Conservation (phyloP, 2,888 invertebrate species). For the Scaeva pyrastri region DNA sequence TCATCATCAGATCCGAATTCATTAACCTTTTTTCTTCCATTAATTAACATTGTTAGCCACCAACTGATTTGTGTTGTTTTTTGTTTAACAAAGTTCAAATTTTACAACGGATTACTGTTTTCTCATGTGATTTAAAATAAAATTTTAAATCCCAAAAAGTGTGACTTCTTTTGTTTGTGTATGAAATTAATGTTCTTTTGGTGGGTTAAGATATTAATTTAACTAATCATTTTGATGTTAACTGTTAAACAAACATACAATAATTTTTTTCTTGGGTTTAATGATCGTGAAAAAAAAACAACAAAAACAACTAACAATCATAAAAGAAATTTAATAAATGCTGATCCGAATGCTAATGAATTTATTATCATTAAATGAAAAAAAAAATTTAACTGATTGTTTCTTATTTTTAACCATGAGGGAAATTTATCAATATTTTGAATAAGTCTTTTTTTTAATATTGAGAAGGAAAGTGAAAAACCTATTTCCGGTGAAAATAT, state of each 20-base stretch:
- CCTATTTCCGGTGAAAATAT: constrained; percentile 7
- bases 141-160: constrained; percentile 20
- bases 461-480: not conserved
- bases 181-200: constrained; percentile 15
- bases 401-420: not conserved
- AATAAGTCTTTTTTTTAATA: not conserved
- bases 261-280: constrained; percentile 11
- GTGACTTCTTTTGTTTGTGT: constrained; percentile 23
- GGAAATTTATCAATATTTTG: not conserved
- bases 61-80: too few relatives aligned
- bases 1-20: constrained; percentile 1
- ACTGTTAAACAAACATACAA: constrained; percentile 33
- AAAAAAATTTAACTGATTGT: not conserved
- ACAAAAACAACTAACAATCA: not conserved
- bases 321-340: constrained; percentile 12
- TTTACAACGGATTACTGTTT: not conserved
- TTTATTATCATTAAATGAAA: not conserved
- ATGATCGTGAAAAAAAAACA: constrained; percentile 25
- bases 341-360: constrained; percentile 5
- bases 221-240: constrained; percentile 34
- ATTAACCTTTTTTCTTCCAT: constrained; percentile 27
- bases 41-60: constrained; percentile 8
- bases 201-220: constrained; percentile 3
- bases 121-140: not conserved
- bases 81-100: constrained; percentile 8